Evolutionary conservation across 2,888 invertebrate species (phyloP).

Genomic region (Polymixis lichenea): DNA sequence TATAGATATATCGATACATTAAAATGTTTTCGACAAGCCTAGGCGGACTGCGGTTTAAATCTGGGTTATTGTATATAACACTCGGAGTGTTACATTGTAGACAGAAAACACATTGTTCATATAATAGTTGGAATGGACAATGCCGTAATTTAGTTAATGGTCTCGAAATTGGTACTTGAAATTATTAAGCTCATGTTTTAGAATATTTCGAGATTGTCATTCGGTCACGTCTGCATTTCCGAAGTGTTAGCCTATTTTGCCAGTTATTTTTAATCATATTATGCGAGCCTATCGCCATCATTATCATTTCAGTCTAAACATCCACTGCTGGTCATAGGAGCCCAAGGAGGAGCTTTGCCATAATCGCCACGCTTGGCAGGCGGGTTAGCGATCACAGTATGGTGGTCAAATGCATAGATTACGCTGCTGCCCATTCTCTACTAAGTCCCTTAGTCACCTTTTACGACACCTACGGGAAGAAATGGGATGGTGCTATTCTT

Average conservation of each 20-base stretch:
- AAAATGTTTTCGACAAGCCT: background rate
- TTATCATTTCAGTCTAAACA: no score
- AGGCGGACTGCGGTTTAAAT: constrained; percentile 26
- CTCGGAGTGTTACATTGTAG: constrained; percentile 15
- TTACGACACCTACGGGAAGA: no score
- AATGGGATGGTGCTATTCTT: no score
- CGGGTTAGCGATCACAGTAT: no score
- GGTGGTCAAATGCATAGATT: no score
- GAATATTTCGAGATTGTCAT: background rate
- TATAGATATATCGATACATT: background rate
- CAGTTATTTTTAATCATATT: background rate
- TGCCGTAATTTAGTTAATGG: background rate
- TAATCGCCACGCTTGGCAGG: no score
- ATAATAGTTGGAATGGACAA: constrained; percentile 4
- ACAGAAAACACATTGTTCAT: constrained; percentile 17
- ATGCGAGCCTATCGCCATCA: no score
- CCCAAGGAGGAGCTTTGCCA: no score
- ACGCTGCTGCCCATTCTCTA: no score
- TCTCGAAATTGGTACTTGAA: background rate
- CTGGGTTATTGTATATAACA: constrained; percentile 45
- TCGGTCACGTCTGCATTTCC: background rate
- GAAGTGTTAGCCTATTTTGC: background rate
- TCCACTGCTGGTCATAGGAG: no score
- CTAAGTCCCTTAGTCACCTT: no score
- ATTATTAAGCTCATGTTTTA: background rate